These are phyloP conservation scores for Cotesia congregata DNA, from an alignment of 2,888 invertebrate species.

Conservation along the genomic window DNA sequence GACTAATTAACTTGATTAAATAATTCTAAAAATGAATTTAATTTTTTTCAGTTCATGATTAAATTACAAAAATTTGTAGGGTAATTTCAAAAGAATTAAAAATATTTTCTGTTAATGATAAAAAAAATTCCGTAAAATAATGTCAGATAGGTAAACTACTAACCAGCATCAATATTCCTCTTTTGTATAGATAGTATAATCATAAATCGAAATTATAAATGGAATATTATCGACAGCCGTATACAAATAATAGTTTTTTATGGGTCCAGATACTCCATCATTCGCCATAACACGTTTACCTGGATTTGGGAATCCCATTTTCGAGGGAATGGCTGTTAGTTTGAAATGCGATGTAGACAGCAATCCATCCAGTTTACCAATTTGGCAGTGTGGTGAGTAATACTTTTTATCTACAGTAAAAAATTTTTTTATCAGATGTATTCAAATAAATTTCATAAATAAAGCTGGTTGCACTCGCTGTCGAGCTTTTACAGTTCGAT, in stretches of 20 bases:
- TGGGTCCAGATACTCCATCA: conserved; percentile 85
- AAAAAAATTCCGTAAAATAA: background rate
- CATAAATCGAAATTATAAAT: background rate
- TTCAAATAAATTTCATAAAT: background rate
- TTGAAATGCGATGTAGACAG: conserved; percentile 94
- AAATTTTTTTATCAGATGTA: background rate
- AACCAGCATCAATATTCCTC: background rate
- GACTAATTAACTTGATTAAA: too few species aligned
- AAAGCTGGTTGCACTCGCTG: conserved; percentile 4
- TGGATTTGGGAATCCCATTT: conserved; percentile 91
- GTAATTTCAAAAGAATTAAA: background rate
- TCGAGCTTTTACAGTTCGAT: conserved; percentile 21
- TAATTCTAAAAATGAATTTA: too few species aligned
- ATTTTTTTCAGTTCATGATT: background rate
- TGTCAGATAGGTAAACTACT: background rate
- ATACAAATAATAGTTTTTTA: conserved; percentile 7
- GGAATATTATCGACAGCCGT: conserved; percentile 2
- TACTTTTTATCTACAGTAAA: conserved; percentile 34
- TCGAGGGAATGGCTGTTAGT: conserved; percentile 90
- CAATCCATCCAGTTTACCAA: conserved; percentile 88
- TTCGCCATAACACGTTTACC: conserved; percentile 93
- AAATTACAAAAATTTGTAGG: background rate
- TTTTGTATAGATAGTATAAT: background rate
- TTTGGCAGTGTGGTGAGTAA: conserved; percentile 80
- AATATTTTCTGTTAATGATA: background rate